Evolutionary conservation across 2,888 invertebrate species (phyloP).

Genomic region (Acronicta alni): DNA sequence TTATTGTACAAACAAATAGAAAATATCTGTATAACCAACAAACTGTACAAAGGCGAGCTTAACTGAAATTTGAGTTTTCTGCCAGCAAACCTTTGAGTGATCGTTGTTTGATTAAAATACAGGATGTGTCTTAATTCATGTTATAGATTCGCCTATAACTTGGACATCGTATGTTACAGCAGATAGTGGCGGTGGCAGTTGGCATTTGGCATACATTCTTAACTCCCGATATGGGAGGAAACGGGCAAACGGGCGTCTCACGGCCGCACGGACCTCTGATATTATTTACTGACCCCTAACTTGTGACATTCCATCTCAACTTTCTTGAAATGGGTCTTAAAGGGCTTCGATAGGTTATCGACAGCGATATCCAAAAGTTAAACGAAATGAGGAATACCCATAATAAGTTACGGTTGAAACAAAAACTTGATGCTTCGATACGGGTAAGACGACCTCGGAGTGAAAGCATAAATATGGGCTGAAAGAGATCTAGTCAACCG

Average conservation of each 20-base stretch:
- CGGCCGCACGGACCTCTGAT: constrained; percentile 72
- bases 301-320: constrained; percentile 69
- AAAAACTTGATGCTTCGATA: constrained; percentile 36
- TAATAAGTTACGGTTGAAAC: constrained; percentile 26
- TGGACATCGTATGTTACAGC: constrained; percentile 41
- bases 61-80: too few species aligned
- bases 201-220: constrained; percentile 85
- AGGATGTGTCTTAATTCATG: too few species aligned
- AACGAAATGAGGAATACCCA: constrained; percentile 19
- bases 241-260: constrained; percentile 76
- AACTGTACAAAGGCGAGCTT: too few species aligned
- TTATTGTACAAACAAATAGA: too few species aligned
- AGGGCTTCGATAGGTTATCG: constrained; percentile 54
- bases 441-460: constrained; percentile 45
- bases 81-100: constrained; percentile 1
- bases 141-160: constrained; percentile 42
- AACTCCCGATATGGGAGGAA: constrained; percentile 80
- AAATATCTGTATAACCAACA: too few species aligned
- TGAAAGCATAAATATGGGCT: constrained; percentile 63
- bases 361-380: constrained; percentile 49
- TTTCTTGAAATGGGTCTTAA: constrained; percentile 62
- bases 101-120: too few species aligned
- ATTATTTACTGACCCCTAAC: constrained; percentile 75
- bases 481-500: constrained; percentile 60
- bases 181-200: constrained; percentile 74